These are phyloP conservation scores for Laupala kohalensis DNA, from an alignment of 1,140 invertebrate genomes.

Conservation along the genomic window DNA sequence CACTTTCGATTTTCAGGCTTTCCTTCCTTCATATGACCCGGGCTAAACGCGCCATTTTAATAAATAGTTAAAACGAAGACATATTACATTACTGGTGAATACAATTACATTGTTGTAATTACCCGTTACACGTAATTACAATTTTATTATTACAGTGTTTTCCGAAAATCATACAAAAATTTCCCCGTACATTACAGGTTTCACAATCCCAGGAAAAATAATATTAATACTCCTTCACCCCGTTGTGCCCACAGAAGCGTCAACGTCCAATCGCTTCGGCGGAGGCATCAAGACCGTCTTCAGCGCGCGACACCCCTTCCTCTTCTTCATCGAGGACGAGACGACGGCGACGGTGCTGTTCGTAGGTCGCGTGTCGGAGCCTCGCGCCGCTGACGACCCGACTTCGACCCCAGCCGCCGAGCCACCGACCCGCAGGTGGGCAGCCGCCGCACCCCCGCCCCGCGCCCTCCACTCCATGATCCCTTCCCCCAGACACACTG, in stretches of 20 bases:
- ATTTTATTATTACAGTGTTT: too few species aligned
- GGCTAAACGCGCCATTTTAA: too few species aligned
- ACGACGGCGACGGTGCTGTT: conserved; percentile 52
- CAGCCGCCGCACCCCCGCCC: neutral
- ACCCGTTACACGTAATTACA: too few species aligned
- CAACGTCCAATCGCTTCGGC: conserved; percentile 57
- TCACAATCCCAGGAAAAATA: too few species aligned
- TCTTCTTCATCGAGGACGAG: conserved; percentile 70
- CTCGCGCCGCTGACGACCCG: conserved; percentile 25
- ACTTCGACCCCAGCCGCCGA: neutral
- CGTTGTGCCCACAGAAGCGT: conserved; percentile 35
- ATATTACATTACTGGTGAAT: too few species aligned
- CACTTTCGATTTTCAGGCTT: too few species aligned
- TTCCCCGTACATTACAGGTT: too few species aligned
- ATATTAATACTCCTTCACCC: neutral
- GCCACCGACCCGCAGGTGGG: neutral
- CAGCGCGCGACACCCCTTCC: conserved; percentile 55
- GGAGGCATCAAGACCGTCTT: conserved; percentile 35
- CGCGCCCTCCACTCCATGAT: neutral
- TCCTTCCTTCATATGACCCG: too few species aligned
- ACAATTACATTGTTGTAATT: too few species aligned
- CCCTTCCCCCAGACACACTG: too few species aligned
- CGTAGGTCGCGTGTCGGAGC: conserved; percentile 53
- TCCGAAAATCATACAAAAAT: too few species aligned
- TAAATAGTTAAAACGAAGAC: too few species aligned